Conservation (phyloP, 2,888 invertebrate species). For the Ectobius pallidus region DNA sequence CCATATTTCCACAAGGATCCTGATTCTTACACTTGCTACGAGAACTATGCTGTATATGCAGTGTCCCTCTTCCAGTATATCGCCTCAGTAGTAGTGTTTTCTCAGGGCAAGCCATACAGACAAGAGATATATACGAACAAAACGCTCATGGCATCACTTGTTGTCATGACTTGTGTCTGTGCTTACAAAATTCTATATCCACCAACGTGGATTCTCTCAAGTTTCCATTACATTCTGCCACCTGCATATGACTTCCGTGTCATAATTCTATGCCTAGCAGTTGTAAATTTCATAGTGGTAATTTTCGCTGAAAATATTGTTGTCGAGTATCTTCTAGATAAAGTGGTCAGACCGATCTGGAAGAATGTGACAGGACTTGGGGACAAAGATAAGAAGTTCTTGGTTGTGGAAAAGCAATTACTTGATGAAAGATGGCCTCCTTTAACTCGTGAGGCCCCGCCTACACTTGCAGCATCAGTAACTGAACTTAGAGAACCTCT, state of each 20-base stretch:
- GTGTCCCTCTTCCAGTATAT: constrained; percentile 71
- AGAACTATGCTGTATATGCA: constrained; percentile 67
- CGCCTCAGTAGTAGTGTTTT: constrained; percentile 66
- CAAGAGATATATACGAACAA: constrained; percentile 66
- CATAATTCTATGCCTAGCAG: constrained; percentile 50
- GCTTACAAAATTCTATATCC: constrained; percentile 59
- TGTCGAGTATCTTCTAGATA: constrained; percentile 13
- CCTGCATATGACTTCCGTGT: constrained; percentile 55
- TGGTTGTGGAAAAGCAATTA: neutral
- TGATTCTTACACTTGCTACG: constrained; percentile 58
- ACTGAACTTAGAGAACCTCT: neutral
- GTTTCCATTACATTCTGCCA: constrained; percentile 53
- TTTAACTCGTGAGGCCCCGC: neutral
- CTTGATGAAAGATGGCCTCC: neutral
- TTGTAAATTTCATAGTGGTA: constrained; percentile 21
- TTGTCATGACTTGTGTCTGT: constrained; percentile 59
- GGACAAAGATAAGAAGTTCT: neutral
- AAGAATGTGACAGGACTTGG: neutral
- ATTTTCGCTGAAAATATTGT: constrained; percentile 14
- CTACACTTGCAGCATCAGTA: neutral
- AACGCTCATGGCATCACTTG: constrained; percentile 58
- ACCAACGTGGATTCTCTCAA: constrained; percentile 54
- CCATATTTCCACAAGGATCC: constrained; percentile 55
- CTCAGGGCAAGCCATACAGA: constrained; percentile 70
- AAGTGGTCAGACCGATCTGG: neutral